phyloP scores from a whole-genome alignment of 2,888 invertebrate genomes.

The Andrena haemorrhoa region DNA sequence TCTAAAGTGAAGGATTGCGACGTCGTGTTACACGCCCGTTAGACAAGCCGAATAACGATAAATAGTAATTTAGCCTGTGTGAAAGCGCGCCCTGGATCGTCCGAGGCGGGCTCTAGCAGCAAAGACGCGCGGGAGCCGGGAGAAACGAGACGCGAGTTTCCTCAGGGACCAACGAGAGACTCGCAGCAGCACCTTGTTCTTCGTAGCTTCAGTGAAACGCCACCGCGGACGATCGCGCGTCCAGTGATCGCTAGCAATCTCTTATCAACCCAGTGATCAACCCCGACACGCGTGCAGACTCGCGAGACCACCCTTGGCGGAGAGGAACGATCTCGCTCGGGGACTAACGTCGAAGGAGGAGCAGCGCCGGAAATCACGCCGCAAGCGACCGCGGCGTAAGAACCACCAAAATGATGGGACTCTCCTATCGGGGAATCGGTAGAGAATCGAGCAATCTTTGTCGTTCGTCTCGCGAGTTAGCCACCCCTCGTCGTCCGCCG shows the following conservation, averaged over 20 bases:
- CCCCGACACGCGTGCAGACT: neutral
- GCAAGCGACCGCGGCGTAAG: neutral
- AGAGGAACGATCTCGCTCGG: neutral
- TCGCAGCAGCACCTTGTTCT: neutral
- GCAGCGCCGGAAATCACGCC: neutral
- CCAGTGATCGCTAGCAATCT: neutral
- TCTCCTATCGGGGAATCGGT: neutral
- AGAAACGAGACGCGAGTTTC: neutral
- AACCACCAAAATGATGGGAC: neutral
- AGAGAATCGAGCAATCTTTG: too few species aligned
- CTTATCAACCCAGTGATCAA: constrained; percentile 1
- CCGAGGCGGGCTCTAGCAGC: neutral
- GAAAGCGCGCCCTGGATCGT: constrained; percentile 29
- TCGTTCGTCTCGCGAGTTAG: too few species aligned
- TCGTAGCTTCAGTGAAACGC: neutral
- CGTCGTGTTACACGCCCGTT: constrained; percentile 55
- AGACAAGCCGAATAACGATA: constrained; percentile 48
- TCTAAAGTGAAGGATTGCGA: constrained; percentile 47
- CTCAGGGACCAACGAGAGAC: neutral
- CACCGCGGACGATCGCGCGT: constrained; percentile 21
- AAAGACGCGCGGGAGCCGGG: neutral
- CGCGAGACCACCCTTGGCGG: neutral
- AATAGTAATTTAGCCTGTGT: constrained; percentile 47
- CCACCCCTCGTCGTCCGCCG: neutral
- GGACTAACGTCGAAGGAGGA: neutral